These are phyloP conservation scores for Dasyornis broadbenti DNA, from an alignment of 2,113 vertebrate species.

Conservation along the genomic window DNA sequence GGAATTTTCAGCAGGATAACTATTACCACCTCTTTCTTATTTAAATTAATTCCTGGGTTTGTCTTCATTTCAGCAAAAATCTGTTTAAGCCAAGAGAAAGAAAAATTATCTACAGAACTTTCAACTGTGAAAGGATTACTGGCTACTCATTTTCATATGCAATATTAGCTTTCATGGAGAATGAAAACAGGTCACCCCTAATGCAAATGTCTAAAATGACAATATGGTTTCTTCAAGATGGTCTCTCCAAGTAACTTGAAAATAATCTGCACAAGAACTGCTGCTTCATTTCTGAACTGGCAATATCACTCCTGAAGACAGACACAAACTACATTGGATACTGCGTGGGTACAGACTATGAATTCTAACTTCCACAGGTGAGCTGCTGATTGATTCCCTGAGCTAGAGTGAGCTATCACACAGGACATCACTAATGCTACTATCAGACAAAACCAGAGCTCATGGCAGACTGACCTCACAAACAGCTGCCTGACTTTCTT, in stretches of 20 bases:
- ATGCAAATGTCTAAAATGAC: not conserved
- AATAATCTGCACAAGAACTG: not conserved
- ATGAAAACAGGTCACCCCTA: not conserved
- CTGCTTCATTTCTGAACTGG: not conserved
- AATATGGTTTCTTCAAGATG: not conserved
- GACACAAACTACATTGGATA: rapidly evolving
- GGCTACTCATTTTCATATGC: not conserved
- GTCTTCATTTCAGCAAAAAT: not conserved
- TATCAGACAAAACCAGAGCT: not conserved
- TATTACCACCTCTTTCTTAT: not conserved
- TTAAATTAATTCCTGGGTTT: constrained; percentile 4
- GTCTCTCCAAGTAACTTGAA: not conserved
- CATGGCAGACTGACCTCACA: constrained; percentile 79
- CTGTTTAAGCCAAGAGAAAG: not conserved
- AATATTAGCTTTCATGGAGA: not conserved
- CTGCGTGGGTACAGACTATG: not conserved
- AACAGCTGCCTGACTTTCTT: constrained; percentile 74
- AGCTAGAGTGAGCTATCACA: not conserved
- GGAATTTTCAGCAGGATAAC: not conserved
- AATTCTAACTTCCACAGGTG: not conserved
- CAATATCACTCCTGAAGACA: not conserved
- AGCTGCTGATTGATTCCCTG: not conserved
- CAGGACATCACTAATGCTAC: not conserved
- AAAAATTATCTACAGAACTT: not conserved
- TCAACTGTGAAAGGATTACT: not conserved